Evolutionary conservation across 2,113 vertebrate species (phyloP).

Genomic region (Murina feae): DNA sequence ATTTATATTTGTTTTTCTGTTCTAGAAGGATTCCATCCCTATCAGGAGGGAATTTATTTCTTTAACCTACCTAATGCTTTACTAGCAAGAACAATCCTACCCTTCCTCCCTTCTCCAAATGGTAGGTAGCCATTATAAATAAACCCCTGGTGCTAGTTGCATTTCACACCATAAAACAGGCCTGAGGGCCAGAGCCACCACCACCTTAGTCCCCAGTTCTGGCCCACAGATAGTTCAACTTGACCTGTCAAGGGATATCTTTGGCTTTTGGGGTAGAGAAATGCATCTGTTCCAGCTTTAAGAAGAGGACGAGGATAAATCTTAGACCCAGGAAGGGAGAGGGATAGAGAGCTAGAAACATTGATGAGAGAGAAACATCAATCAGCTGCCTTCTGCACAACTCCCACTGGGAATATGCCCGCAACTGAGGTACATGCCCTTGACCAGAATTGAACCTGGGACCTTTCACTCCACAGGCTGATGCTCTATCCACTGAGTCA

Average conservation of each 20-base stretch:
- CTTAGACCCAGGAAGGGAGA: no score
- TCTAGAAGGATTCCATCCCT: not conserved
- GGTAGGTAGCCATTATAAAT: not conserved
- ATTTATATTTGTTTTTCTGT: conserved; percentile 31
- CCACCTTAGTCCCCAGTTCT: not conserved
- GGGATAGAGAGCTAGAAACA: no score
- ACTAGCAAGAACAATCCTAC: not conserved
- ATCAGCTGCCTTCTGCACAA: no score
- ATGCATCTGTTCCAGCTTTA: not conserved
- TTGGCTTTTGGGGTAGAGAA: not conserved
- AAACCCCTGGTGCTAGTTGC: not conserved
- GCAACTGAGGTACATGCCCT: no score
- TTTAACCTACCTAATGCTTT: not conserved
- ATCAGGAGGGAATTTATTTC: not conserved
- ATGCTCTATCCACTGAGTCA: no score
- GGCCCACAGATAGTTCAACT: not conserved
- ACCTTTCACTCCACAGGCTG: no score
- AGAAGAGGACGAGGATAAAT: not conserved
- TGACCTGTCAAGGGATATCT: not conserved
- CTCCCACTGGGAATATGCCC: no score
- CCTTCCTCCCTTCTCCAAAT: not conserved
- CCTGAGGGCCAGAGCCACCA: not conserved
- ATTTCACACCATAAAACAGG: not conserved
- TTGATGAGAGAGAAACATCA: no score
- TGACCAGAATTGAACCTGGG: no score